Percentiles rank a stretch among this genome's conserved stretches.
These are phyloP conservation scores for Eleginops maclovinus DNA, from an alignment of 2,113 vertebrate species.

Conservation along the genomic window DNA sequence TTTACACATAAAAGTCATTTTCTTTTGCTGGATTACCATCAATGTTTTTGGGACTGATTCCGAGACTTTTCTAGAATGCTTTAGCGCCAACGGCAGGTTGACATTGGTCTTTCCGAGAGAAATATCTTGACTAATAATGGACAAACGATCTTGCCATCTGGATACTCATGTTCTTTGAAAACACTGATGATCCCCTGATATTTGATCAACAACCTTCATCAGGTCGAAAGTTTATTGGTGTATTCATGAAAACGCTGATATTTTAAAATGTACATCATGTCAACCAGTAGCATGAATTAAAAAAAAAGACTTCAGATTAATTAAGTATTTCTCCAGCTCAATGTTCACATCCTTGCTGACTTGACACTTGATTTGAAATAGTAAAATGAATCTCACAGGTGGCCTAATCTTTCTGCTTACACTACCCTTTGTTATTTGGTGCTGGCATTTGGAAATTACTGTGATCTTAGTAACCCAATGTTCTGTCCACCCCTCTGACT, in stretches of 20 bases:
- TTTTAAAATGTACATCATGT: not conserved
- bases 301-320: not conserved
- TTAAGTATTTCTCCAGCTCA: not conserved
- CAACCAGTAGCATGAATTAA: not conserved
- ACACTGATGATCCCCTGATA: not conserved
- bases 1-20: no score
- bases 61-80: not conserved
- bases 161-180: not conserved
- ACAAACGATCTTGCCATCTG: no score
- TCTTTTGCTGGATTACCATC: not conserved
- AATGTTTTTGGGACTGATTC: not conserved
- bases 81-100: not conserved
- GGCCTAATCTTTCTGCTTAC: not conserved
- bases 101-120: no score
- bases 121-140: not conserved
- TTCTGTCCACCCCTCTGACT: not conserved
- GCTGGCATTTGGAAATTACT: not conserved
- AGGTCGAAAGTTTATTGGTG: no score
- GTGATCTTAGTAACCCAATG: not conserved
- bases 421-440: not conserved
- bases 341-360: not conserved
- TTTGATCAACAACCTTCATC: not conserved
- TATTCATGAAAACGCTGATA: not conserved
- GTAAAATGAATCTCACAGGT: not conserved
- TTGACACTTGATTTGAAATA: not conserved